phyloP scores from a whole-genome alignment of 1,140 invertebrate species.

The Caerostris darwini region DNA sequence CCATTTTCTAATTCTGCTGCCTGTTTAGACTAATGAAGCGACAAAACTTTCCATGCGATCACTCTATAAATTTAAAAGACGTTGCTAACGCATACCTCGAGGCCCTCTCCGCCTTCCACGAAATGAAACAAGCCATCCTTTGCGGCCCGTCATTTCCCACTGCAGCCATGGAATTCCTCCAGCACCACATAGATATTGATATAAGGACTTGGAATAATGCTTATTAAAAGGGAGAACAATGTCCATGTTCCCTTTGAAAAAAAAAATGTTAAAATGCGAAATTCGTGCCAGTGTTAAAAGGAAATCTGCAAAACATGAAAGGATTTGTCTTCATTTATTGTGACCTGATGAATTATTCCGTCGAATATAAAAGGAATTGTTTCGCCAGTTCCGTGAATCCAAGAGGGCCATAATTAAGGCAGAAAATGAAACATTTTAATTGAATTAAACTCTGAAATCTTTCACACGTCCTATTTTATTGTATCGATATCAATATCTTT shows the following conservation, averaged over 20 bases:
- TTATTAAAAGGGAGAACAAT: conserved; percentile 22
- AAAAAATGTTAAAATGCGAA: background rate
- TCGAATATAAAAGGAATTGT: background rate
- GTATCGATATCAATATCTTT: too few species aligned
- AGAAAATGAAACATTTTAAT: too few species aligned
- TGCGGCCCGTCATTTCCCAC: conserved; percentile 9
- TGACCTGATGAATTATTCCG: conserved; percentile 10
- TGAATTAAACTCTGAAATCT: too few species aligned
- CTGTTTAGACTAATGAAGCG: conserved; percentile 3
- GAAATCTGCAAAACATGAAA: conserved; percentile 20
- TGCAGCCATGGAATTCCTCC: conserved; percentile 5
- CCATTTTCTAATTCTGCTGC: background rate
- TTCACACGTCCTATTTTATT: too few species aligned
- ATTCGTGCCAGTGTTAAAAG: background rate
- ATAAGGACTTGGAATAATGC: background rate
- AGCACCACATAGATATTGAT: background rate
- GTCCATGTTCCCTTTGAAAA: background rate
- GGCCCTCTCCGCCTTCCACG: background rate
- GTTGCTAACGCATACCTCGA: background rate
- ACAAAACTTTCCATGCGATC: conserved; percentile 16
- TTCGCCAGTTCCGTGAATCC: too few species aligned
- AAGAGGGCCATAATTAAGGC: too few species aligned
- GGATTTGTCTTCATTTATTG: conserved; percentile 33
- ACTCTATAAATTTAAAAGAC: conserved; percentile 21
- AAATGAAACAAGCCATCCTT: background rate